These are phyloP conservation scores for Stegostoma tigrinum DNA, from an alignment of 2,113 vertebrate species.

Conservation along the genomic window DNA sequence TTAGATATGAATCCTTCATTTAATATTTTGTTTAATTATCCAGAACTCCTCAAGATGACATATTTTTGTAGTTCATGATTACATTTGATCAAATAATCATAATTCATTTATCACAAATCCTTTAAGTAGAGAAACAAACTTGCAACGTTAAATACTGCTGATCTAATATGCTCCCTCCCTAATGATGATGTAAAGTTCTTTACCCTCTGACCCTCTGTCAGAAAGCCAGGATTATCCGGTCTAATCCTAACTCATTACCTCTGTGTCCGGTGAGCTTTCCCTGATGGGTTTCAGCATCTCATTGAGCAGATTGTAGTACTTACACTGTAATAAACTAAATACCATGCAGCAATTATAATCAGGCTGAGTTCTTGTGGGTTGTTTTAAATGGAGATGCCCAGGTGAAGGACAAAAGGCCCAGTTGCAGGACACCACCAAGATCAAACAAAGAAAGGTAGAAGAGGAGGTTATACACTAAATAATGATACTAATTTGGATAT, in stretches of 20 bases:
- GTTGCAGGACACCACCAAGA: not conserved
- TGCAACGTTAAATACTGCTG: not conserved
- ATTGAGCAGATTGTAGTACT: constrained; percentile 23
- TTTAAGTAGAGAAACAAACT: not conserved
- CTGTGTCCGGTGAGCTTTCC: not conserved
- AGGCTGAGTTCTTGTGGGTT: not conserved
- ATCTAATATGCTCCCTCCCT: not conserved
- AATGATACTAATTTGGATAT: not conserved
- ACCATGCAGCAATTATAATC: not conserved
- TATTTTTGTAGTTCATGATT: not conserved
- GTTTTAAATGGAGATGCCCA: not conserved
- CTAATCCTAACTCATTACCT: constrained; percentile 27
- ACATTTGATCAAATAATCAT: not conserved
- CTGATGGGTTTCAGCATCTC: constrained; percentile 15
- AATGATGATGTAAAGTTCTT: constrained; percentile 4
- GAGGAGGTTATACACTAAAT: not conserved
- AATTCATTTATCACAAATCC: not conserved
- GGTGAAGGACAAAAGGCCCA: not conserved
- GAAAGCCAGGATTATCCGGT: not conserved
- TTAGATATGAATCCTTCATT: not conserved
- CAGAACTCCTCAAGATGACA: not conserved
- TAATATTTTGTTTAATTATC: not conserved
- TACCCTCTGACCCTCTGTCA: not conserved
- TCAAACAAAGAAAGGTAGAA: not conserved
- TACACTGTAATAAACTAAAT: not conserved